These are phyloP conservation scores for Stenolophus ochropezus DNA, from an alignment of 2,888 invertebrate species.

Conservation along the genomic window DNA sequence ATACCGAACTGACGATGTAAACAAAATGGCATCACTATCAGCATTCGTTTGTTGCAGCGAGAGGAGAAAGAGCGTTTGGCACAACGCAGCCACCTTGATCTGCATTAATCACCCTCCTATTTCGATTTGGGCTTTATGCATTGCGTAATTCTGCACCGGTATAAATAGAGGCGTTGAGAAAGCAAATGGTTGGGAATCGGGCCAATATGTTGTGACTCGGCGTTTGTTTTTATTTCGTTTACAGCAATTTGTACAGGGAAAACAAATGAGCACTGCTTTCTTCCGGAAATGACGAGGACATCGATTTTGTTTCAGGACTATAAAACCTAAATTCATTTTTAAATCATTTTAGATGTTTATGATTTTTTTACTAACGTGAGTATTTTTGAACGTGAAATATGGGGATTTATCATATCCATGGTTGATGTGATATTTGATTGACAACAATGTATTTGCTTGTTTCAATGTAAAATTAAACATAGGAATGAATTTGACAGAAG, in stretches of 20 bases:
- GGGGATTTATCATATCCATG: no score
- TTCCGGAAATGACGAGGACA: constrained; percentile 40
- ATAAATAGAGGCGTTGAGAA: constrained; percentile 36
- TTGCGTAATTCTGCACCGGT: constrained; percentile 12
- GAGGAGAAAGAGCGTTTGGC: neutral
- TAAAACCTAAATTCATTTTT: no score
- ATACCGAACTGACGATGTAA: neutral
- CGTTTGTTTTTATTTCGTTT: constrained; percentile 26
- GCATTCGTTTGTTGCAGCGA: neutral
- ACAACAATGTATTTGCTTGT: no score
- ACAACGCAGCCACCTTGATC: neutral
- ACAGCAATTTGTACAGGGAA: constrained; percentile 8
- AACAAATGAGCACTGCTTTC: constrained; percentile 26
- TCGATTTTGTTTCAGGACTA: no score
- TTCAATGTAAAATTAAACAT: no score
- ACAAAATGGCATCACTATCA: neutral
- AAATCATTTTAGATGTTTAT: no score
- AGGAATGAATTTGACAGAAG: no score
- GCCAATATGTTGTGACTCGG: constrained; percentile 24
- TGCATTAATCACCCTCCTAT: constrained; percentile 22
- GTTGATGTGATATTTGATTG: no score
- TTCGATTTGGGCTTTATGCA: constrained; percentile 13
- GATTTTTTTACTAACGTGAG: no score
- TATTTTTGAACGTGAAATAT: no score
- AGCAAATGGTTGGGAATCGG: constrained; percentile 22